phyloP scores from a whole-genome alignment of 2,888 invertebrate genomes.

The Kryphioiulus occultus region DNA sequence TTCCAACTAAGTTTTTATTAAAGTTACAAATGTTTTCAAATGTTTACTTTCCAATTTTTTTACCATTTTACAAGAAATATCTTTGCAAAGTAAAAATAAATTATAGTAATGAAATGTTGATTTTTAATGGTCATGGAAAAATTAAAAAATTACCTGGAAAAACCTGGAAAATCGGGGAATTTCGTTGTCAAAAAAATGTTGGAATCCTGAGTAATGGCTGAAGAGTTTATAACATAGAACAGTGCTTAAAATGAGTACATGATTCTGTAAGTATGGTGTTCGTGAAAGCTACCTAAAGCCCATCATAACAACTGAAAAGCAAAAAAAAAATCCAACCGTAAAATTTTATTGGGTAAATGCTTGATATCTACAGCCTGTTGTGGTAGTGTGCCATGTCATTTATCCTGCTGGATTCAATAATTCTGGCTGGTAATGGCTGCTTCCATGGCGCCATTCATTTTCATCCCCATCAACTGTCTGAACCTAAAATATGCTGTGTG shows the following conservation, averaged over 20 bases:
- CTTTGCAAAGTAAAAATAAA: too few relatives aligned
- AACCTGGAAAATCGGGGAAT: too few relatives aligned
- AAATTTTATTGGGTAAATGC: background rate
- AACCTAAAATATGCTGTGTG: constrained; percentile 31
- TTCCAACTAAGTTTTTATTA: too few relatives aligned
- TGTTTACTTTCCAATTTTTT: too few relatives aligned
- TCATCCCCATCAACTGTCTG: constrained; percentile 31
- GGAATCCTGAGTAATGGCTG: too few relatives aligned
- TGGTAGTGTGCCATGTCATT: background rate
- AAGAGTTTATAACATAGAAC: background rate
- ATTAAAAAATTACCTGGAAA: too few relatives aligned
- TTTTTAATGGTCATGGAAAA: too few relatives aligned
- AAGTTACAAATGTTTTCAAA: too few relatives aligned
- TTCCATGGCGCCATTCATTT: constrained; percentile 30
- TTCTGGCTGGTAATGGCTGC: constrained; percentile 31
- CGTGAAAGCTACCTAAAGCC: background rate
- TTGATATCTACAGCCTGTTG: background rate
- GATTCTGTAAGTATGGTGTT: background rate
- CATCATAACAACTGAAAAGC: background rate
- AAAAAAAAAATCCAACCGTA: background rate
- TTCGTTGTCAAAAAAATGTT: too few relatives aligned
- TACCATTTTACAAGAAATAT: too few relatives aligned
- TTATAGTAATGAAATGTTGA: too few relatives aligned
- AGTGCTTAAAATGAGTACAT: background rate
- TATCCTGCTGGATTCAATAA: background rate